These are phyloP conservation scores for Apantesis nais DNA, from an alignment of 2,888 invertebrate species.

Conservation along the genomic window DNA sequence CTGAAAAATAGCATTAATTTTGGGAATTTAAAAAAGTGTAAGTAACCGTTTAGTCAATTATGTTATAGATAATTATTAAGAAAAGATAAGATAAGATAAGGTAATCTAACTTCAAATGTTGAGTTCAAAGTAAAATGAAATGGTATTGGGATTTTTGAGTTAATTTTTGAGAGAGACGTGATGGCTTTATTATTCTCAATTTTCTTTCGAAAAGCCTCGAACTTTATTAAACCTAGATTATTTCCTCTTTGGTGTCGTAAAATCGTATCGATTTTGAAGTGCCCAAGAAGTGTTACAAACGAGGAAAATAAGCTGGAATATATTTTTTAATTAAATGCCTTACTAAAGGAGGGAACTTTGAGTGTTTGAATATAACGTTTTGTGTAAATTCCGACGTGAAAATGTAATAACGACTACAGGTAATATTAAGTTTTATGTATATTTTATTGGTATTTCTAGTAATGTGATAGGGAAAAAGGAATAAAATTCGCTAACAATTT, in stretches of 20 bases:
- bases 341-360: not conserved
- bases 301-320: not conserved
- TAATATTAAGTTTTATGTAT: not conserved
- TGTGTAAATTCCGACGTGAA: not conserved
- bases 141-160: not conserved
- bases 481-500: not conserved
- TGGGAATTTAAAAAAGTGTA: not conserved
- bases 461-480: not conserved
- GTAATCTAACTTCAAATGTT: not conserved
- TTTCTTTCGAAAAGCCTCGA: not conserved
- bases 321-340: not conserved
- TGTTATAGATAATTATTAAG: no score
- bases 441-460: not conserved
- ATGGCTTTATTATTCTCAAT: conserved; percentile 9
- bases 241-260: not conserved
- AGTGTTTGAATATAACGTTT: not conserved
- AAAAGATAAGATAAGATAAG: no score
- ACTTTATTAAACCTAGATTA: conserved; percentile 6
- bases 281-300: not conserved
- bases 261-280: conserved; percentile 1
- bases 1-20: no score
- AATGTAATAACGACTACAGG: not conserved
- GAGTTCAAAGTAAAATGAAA: not conserved
- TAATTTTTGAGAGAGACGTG: conserved; percentile 2
- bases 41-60: no score